phyloP scores from a whole-genome alignment of 2,888 invertebrate species.

The Gymnosoma rotundatum region DNA sequence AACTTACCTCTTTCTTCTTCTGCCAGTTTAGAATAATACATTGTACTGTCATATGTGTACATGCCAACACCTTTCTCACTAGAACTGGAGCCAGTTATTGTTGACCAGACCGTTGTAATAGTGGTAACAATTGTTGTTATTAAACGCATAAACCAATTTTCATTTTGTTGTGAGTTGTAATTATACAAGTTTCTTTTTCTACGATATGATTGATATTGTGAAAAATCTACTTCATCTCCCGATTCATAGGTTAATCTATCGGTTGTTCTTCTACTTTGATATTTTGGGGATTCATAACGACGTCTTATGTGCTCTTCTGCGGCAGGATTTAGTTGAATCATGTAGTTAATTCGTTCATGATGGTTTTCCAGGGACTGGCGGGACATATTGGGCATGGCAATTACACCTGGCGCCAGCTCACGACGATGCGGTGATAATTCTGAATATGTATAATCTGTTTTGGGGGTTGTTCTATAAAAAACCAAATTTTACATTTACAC shows the following conservation, averaged over 20 bases:
- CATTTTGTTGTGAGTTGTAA: conserved; percentile 55
- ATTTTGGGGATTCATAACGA: conserved; percentile 77
- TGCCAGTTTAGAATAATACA: conserved; percentile 73
- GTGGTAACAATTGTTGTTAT: conserved; percentile 76
- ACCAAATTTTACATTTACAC: not conserved
- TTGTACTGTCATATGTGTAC: conserved; percentile 72
- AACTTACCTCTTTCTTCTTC: conserved; percentile 74
- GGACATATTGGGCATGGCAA: conserved; percentile 95
- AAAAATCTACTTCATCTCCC: conserved; percentile 80
- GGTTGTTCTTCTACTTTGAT: conserved; percentile 71
- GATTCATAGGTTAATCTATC: conserved; percentile 79
- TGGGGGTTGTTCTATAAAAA: conserved; percentile 89
- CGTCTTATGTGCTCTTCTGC: conserved; percentile 80
- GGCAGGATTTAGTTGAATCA: conserved; percentile 79
- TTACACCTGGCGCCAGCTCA: conserved; percentile 89
- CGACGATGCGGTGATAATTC: conserved; percentile 91
- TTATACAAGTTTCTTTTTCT: conserved; percentile 67
- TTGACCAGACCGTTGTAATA: conserved; percentile 75
- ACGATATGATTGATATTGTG: conserved; percentile 73
- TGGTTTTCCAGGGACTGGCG: conserved; percentile 87
- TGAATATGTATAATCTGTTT: conserved; percentile 96
- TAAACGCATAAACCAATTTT: conserved; percentile 77
- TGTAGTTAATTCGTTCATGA: conserved; percentile 83
- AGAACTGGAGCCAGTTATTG: conserved; percentile 57
- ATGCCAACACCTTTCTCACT: conserved; percentile 57